A percentile compares a stretch with the other conserved stretches of the same genome.
Evolutionary conservation across 2,113 vertebrate species (phyloP).

Genomic region (Apteryx mantelli): DNA sequence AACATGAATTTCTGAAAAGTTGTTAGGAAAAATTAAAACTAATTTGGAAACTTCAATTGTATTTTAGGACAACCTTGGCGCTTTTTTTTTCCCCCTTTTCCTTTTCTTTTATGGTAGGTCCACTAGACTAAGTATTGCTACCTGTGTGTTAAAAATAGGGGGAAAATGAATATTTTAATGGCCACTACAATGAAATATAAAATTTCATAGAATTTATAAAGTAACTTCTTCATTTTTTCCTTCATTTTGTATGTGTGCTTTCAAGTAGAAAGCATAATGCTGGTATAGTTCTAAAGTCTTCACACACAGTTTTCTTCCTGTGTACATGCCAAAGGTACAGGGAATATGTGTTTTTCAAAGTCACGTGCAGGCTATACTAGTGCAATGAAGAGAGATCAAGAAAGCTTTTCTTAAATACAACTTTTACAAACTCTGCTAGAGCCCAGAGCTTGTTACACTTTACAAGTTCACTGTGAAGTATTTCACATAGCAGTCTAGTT

Average conservation of each 20-base stretch:
- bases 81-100: background rate
- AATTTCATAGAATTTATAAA: background rate
- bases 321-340: conserved; percentile 41
- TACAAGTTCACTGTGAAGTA: background rate
- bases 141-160: background rate
- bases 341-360: conserved; percentile 11
- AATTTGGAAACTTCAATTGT: background rate
- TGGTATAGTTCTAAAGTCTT: conserved; percentile 39
- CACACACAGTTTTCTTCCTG: conserved; percentile 31
- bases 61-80: background rate
- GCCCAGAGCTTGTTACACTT: background rate
- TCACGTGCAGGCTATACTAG: background rate
- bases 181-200: background rate
- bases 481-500: background rate
- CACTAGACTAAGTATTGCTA: background rate
- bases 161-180: background rate
- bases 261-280: conserved; percentile 48
- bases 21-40: background rate
- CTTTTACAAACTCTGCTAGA: background rate
- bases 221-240: background rate
- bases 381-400: background rate
- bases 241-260: conserved; percentile 24
- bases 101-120: background rate
- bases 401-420: conserved; percentile 10
- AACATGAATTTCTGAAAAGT: background rate